Percentiles rank a stretch among this genome's conserved stretches.
These are phyloP conservation scores for Didymodactylos carnosus DNA, from an alignment of 2,888 invertebrate genomes.

Conservation along the genomic window DNA sequence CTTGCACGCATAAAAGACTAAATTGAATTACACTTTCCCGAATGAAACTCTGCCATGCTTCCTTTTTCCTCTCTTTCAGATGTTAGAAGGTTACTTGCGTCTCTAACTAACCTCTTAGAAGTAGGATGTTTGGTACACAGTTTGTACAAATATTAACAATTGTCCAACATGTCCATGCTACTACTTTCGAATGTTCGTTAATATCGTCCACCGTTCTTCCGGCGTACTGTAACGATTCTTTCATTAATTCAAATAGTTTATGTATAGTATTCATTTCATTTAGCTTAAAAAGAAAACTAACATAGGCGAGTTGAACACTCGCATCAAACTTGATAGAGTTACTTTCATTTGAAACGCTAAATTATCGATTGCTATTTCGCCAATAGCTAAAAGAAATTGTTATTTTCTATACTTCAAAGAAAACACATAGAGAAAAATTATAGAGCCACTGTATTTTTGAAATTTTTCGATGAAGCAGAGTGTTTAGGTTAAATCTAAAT, in stretches of 20 bases:
- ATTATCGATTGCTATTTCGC: neutral
- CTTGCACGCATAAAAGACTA: too few species aligned
- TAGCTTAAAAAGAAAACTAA: neutral
- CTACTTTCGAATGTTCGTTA: neutral
- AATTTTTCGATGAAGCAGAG: too few species aligned
- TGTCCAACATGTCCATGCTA: neutral
- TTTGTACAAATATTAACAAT: neutral
- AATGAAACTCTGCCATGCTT: too few species aligned
- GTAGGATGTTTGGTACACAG: neutral
- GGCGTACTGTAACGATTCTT: neutral
- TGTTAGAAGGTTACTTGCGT: too few species aligned
- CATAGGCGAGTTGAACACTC: neutral
- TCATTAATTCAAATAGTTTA: neutral
- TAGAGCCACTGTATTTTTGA: too few species aligned
- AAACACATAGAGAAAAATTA: too few species aligned
- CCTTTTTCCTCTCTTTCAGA: too few species aligned
- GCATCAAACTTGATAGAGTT: neutral
- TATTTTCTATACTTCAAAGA: too few species aligned
- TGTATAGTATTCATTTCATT: neutral
- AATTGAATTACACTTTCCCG: too few species aligned
- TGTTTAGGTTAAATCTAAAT: too few species aligned
- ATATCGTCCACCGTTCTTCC: neutral
- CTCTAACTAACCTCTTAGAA: too few species aligned
- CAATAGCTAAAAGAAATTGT: too few species aligned
- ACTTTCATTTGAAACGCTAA: neutral